Evolutionary conservation across 2,888 invertebrate genomes (phyloP), one percentile per base, ranked within the genome.

Genomic region (Minunthozetes semirufus): DNA sequence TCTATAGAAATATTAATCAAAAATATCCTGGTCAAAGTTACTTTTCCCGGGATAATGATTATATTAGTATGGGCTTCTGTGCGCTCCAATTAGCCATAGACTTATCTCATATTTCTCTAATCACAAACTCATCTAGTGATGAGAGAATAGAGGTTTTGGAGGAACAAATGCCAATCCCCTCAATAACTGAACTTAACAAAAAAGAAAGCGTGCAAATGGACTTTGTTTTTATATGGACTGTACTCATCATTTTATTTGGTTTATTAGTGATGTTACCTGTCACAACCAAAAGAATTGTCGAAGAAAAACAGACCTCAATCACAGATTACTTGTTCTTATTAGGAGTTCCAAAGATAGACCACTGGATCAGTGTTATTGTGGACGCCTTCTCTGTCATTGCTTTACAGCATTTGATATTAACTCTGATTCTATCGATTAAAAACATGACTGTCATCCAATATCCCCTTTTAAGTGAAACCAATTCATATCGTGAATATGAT

Each of bases 331-430:
- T 63, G 11, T n/a, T 63, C 27, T n/a, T 33, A n/a, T 33, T 63
- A 29, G 63, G 63, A 15, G 63, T 63, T n/a, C 38, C n/a, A 33
- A 63, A n/a, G 27, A 22, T 17, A 9, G 63, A 63, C 11, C 33
- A 33, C 38, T 63, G 63, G 63, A 29, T 63, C 9, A 63, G 63
- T 63, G 63, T 38, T 33, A 63, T 63, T 63, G 27, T 63, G 15
- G 63, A 63, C 19, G 38, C 63, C 33, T 33, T 63, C 8, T 15
- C 27, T n/a, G 33, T 63, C 3, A 33, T 63, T 33, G n/a, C 25
- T 63, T 33, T 61, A 17, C 63, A 63, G 25, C 17, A 63, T 29
- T n/a, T 63, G 15, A 63, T 63, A 29, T n/a, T 63, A 17, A 19
- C 33, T n/a, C 38, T 63, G n/a, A 33, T 63, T 33, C 15, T 63